Conservation (phyloP, 2,113 vertebrate genomes). For the Cryptotis parvus region DNA sequence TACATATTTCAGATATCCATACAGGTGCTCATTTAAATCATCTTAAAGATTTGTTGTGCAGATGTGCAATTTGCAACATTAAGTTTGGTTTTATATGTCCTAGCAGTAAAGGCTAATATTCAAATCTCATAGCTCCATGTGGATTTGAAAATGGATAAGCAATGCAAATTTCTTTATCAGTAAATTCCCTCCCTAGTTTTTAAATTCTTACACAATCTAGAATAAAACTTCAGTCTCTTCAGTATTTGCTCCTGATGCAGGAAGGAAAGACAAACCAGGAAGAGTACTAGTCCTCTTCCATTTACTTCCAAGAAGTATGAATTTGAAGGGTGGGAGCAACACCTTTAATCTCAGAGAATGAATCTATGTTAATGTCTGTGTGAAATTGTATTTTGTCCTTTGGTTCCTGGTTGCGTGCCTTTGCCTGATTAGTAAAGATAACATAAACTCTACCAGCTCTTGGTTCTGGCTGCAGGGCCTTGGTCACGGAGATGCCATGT, state of each 20-base stretch:
- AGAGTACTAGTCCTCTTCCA: background rate
- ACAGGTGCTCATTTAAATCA: background rate
- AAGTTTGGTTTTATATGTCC: conserved; percentile 17
- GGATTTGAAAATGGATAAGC: background rate
- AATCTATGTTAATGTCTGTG: too few relatives aligned
- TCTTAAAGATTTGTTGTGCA: background rate
- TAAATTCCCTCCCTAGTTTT: background rate
- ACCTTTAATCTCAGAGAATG: too few relatives aligned
- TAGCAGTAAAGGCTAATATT: background rate
- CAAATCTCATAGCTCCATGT: background rate
- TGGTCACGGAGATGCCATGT: background rate
- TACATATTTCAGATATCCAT: background rate
- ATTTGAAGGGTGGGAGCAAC: background rate
- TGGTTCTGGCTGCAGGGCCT: background rate
- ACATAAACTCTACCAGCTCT: background rate
- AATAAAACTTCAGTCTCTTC: background rate
- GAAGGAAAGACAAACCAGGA: too few relatives aligned
- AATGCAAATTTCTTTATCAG: background rate
- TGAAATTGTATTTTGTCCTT: background rate
- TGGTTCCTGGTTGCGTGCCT: background rate
- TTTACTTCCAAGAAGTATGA: background rate
- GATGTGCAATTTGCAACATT: background rate
- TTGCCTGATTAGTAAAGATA: background rate
- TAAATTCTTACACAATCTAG: background rate
- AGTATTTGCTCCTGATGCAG: background rate